Percentiles rank a stretch among this genome's conserved stretches.
phyloP scores from a whole-genome alignment of 1,140 invertebrate genomes.

The Hyphantria cunea region DNA sequence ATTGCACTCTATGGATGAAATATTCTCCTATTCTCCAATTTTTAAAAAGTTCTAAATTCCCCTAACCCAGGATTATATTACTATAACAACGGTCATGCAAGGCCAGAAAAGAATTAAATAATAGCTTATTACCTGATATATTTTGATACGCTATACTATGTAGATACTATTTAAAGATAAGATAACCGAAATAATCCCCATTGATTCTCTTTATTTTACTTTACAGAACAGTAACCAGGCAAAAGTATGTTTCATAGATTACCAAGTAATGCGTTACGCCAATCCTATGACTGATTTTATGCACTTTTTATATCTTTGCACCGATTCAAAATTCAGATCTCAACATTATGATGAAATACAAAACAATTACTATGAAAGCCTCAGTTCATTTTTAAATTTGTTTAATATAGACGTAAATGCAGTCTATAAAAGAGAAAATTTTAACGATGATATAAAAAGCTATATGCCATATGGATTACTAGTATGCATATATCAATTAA shows the following conservation, averaged over 20 bases:
- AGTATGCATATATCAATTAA: slow-evolving; percentile 58
- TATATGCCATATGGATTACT: slow-evolving; percentile 54
- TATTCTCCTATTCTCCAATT: no score
- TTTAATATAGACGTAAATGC: slow-evolving; percentile 48
- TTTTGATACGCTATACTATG: no score
- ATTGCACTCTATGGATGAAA: no score
- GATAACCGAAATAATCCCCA: no score
- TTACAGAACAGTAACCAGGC: slow-evolving; percentile 46
- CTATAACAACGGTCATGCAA: no score
- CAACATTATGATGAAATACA: slow-evolving; percentile 50
- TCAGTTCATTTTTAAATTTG: slow-evolving; percentile 50
- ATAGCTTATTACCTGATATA: no score
- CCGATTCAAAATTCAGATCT: slow-evolving; percentile 62
- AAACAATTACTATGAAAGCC: slow-evolving; percentile 43
- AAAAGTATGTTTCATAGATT: slow-evolving; percentile 65
- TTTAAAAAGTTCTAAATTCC: no score
- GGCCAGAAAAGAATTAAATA: no score
- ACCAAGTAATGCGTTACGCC: slow-evolving; percentile 64
- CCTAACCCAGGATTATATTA: no score
- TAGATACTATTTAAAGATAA: no score
- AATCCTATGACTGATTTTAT: slow-evolving; percentile 61
- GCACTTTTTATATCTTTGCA: slow-evolving; percentile 64
- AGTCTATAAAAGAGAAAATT: slow-evolving; percentile 51
- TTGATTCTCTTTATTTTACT: neutral
- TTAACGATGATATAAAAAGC: slow-evolving; percentile 52